These are phyloP conservation scores for Hyposoter didymator DNA, from an alignment of 2,888 invertebrate genomes.

Conservation along the genomic window DNA sequence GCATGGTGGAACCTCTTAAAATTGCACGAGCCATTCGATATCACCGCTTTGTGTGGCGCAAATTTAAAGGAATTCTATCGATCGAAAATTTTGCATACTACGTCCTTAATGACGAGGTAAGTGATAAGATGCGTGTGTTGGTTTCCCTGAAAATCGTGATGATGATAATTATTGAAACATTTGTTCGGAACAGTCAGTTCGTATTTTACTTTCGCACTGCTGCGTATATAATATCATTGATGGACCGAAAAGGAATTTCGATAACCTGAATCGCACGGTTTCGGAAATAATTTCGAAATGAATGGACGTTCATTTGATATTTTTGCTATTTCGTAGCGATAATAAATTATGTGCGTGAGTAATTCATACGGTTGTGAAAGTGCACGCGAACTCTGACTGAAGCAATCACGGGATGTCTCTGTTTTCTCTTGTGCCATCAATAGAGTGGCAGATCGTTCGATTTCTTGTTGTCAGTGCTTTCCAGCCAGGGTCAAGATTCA, in stretches of 20 bases:
- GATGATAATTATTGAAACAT: neutral
- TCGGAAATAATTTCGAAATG: neutral
- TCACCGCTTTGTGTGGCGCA: no score
- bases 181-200: neutral
- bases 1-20: no score
- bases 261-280: neutral
- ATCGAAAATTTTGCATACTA: no score
- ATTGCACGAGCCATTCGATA: no score
- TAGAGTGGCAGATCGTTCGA: neutral
- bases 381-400: neutral
- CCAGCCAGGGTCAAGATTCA: conserved; percentile 50
- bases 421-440: neutral
- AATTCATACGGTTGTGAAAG: neutral
- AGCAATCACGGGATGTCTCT: neutral
- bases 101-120: neutral
- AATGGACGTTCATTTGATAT: neutral
- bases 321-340: neutral
- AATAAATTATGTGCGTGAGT: neutral
- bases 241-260: neutral
- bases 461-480: conserved; percentile 23
- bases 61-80: no score
- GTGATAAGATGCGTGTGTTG: neutral
- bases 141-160: neutral
- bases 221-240: neutral
- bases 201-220: neutral